A percentile compares a stretch with the other conserved stretches of the same genome.
These are phyloP conservation scores for Dicerorhinus sumatrensis DNA, from an alignment of 2,113 vertebrate species.

Conservation along the genomic window DNA sequence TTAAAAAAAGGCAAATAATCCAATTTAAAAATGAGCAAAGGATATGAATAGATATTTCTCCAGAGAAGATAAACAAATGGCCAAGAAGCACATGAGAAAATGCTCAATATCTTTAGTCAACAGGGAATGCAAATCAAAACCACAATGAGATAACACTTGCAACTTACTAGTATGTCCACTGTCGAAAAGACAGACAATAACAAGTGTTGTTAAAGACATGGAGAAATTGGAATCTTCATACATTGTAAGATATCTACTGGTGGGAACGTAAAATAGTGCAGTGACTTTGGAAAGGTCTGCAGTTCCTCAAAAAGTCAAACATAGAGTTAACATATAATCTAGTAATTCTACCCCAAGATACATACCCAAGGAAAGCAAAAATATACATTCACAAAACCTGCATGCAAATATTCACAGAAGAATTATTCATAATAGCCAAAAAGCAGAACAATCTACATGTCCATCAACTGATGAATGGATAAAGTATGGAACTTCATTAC, in stretches of 20 bases:
- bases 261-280: background rate
- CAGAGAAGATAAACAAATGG: background rate
- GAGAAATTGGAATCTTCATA: background rate
- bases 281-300: background rate
- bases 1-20: background rate
- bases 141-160: background rate
- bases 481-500: background rate
- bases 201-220: background rate
- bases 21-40: background rate
- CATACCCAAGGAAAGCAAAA: background rate
- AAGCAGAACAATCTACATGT: background rate
- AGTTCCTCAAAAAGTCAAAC: background rate
- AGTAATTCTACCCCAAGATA: background rate
- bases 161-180: background rate
- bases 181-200: background rate
- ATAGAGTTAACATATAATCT: background rate
- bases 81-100: too few species aligned
- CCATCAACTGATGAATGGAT: background rate
- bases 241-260: too few species aligned
- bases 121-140: background rate
- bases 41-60: too few species aligned
- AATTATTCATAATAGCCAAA: background rate
- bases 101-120: background rate
- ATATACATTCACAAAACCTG: background rate
- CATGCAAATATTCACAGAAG: background rate